Evolutionary conservation across 1,140 invertebrate species (phyloP), one percentile per base, ranked within the genome.

Genomic region (Trinorchestia longiramus): DNA sequence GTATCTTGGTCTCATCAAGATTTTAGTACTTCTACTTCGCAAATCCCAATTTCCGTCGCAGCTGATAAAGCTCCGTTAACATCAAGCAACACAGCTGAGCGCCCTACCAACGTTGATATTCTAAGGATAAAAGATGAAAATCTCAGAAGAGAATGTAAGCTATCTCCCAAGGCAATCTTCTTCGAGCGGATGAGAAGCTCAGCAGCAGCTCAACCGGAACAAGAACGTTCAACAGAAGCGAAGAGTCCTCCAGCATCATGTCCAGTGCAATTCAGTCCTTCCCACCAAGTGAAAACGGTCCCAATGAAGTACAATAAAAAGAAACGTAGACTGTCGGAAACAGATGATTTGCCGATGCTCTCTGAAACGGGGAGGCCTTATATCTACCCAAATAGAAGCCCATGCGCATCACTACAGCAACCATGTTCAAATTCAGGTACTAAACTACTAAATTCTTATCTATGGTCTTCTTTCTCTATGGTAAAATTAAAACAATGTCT

Each of bases 161-260:
- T 94, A 44, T 94, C 92, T 17, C 92, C 92, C 11, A 94, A 94
- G 47, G 92, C 92, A 19, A 44, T 44, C 15, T 43, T 94, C 41
- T 94, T 94, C 40, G 92, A 94, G 41, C 43, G 92, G 8, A 94
- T 94, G 92, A 45, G 43, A n/a, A 44, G 44, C 43, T 15, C 88
- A 8, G 88, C 88, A 90, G n/a, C 43, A 19, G 28, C 11, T 41
- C 23, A 41, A 42, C 8, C 15, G 6, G n/a, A 43, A 41, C 41
- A 41, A 3, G n/a, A 90, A 28, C 88, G 15, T 42, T 11, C 15
- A 77, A 77, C 62, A 28, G 62, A 77, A 36, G 28, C 28, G 62
- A 36, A 77, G 62, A 77, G 36, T 77, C 1, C 11, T 36, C 62
- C 36, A 77, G 11, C 62, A 28, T 36, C 28, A 36, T 77, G 28